Conservation (phyloP, 1,140 invertebrate genomes). For the Nixonia krombeini region DNA sequence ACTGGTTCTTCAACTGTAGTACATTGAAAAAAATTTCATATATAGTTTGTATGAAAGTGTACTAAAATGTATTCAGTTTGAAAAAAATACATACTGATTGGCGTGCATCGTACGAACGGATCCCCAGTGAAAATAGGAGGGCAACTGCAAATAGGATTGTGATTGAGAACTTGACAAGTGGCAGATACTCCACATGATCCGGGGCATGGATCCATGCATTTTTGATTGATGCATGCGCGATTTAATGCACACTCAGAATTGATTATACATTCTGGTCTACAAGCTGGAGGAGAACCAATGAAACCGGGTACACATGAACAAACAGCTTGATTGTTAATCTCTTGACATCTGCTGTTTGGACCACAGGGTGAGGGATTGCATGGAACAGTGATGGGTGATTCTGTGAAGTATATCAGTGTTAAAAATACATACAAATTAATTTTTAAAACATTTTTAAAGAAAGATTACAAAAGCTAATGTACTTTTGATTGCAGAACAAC, state of each 20-base stretch:
- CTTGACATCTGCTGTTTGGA: slow-evolving; percentile 81
- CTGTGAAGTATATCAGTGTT: slow-evolving; percentile 6
- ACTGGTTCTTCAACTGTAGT: slow-evolving; percentile 48
- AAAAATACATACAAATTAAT: not conserved
- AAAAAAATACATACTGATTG: slow-evolving; percentile 41
- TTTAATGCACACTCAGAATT: slow-evolving; percentile 76
- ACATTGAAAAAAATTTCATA: slow-evolving; percentile 26
- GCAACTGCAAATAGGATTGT: slow-evolving; percentile 77
- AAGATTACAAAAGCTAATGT: slow-evolving; percentile 16
- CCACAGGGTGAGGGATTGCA: slow-evolving; percentile 85
- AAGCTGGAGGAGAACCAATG: slow-evolving; percentile 74
- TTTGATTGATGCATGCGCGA: slow-evolving; percentile 77
- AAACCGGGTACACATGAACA: slow-evolving; percentile 78
- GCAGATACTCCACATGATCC: slow-evolving; percentile 74
- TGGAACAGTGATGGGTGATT: slow-evolving; percentile 55
- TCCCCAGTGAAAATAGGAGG: slow-evolving; percentile 73
- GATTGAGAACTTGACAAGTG: slow-evolving; percentile 73
- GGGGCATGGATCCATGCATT: slow-evolving; percentile 72
- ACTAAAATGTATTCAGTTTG: too few relatives aligned
- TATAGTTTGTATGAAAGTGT: too few relatives aligned
- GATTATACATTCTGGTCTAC: slow-evolving; percentile 78
- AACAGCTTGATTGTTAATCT: slow-evolving; percentile 74
- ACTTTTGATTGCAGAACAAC: slow-evolving; percentile 70
- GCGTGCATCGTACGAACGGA: slow-evolving; percentile 72
- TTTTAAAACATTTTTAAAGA: not conserved